Base-by-base conservation (phyloP, 2,113 vertebrate genomes). In the Macheiramphus alcinus region DNA sequence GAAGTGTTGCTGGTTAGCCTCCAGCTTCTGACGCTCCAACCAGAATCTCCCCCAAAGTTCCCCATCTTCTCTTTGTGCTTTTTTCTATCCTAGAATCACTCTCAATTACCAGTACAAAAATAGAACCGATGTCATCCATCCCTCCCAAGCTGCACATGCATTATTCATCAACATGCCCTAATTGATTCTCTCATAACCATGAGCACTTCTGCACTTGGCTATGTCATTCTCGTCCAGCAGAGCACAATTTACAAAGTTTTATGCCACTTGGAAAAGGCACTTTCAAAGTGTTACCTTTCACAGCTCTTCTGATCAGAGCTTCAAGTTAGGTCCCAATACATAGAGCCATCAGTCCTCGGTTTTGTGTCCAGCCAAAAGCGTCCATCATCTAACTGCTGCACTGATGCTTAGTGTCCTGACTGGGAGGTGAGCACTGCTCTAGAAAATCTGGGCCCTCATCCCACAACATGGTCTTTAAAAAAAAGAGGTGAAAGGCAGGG, bases 51-150 rank as follows among this genome's bases (percentile, higher is more conserved):
- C 52, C 52, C 45, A 66, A 71, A 71, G 75, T 74, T 93, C 67
- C 79, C 61, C 43, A 63, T 92, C 90, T 95, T 95, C 61, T 65
- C 72, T 78, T 80, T 95, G 72, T 95, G 72, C 50, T 92, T 88
- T 93, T 88, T 91, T 86, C 81, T 92, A 88, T 74, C 87, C 90
- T 94, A 94, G 93, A 94, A 92, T 92, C 84, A 86, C 45, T 90
- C 73, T 92, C 95, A 97, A 97, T 97, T 97, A 96, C 94, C 66
- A 80, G 85, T 70, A 96, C 81, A 94, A 94, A 97, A 96, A 97
- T 96, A 96, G 95, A 95, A 88, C 80, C 22, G 3, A 89, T 96
- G 96, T 95, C 94, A 97, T 95, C 95, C 88, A 88, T 88, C 86
- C 90, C 95, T 96, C 88, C 89, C 84, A 95, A 95, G 70, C 80